Evolutionary conservation across 2,888 invertebrate genomes (phyloP), one percentile per base, ranked within the genome.

Genomic region (Autographa pulchrina): DNA sequence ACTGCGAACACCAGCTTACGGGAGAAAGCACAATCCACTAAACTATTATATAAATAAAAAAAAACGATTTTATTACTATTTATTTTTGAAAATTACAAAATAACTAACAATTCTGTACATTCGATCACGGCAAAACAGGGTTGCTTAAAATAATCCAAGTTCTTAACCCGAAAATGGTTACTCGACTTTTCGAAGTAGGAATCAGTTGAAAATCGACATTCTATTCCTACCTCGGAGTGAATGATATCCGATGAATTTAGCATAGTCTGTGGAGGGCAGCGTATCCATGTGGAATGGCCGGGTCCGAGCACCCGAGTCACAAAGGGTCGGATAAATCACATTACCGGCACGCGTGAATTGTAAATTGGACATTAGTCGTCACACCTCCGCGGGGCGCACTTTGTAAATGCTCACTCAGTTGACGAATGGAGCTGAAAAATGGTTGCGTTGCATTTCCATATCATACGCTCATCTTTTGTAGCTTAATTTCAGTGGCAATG

Each of bases 341-440:
- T 95, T 94, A 96, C 92, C 81, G 86, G 89, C 86, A 91, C 92
- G 93, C 93, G 92, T 94, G 95, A 95, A 96, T 96, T 95, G 94
- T 95, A 95, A 95, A 95, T 96, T 96, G 95, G 92, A 91, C 94
- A 95, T 95, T 95, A 94, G 91, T 92, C 90, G 93, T 92, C 93
- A 93, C 91, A 92, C 92, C 90, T 92, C 89, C 79, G 80, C 73
- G 74, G 77, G 72, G 65, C 54, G 48, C 31, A 25, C 56, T 64
- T 68, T 31, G 62, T 68, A 41, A 64, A 65, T 62, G 69, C 41
- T 76, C 56, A 61, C 67, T 74, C 59, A 32, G 32, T 35, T 18
- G 32, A 52, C 64, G 74, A 67, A 62, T 73, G 56, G 35, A 68
- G 32, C 74, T 75, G 65, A 82, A 80, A 82, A 82, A 80, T 73